Evolutionary conservation across 2,888 invertebrate species (phyloP).

Genomic region (Apoda limacodes): DNA sequence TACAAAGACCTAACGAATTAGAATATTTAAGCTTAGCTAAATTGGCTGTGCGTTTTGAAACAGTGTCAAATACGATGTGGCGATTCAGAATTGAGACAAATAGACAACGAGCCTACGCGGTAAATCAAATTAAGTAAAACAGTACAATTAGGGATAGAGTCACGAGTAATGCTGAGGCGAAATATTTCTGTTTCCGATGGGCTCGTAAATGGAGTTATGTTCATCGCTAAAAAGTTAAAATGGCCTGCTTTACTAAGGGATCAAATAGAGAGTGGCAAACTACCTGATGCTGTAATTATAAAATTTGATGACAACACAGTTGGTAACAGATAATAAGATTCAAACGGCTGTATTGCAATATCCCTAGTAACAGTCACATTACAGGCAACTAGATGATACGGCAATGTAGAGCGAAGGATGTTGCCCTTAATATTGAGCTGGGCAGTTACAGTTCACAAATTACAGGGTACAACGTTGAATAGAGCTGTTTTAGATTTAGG

Average conservation of each 20-base stretch:
- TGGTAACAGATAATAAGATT: background rate
- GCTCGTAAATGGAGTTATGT: no score
- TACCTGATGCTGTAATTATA: no score
- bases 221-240: no score
- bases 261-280: no score
- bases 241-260: no score
- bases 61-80: slow-evolving; percentile 17
- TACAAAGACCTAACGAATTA: slow-evolving; percentile 16
- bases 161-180: slow-evolving; percentile 20
- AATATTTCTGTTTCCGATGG: slow-evolving; percentile 18
- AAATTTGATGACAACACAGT: no score
- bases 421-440: slow-evolving; percentile 2
- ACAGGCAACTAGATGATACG: slow-evolving; percentile 1
- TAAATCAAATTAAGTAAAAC: slow-evolving; percentile 21
- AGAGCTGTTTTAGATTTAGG: slow-evolving; percentile 6
- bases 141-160: slow-evolving; percentile 18
- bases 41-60: slow-evolving; percentile 25
- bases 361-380: background rate
- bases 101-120: slow-evolving; percentile 11
- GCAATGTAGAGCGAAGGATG: no score
- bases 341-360: background rate
- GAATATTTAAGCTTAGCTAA: slow-evolving; percentile 23
- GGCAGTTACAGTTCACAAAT: slow-evolving; percentile 8
- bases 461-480: slow-evolving; percentile 7
- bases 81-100: slow-evolving; percentile 19